These are phyloP conservation scores for Pararge aegeria DNA, from an alignment of 1,140 invertebrate genomes.

Conservation along the genomic window DNA sequence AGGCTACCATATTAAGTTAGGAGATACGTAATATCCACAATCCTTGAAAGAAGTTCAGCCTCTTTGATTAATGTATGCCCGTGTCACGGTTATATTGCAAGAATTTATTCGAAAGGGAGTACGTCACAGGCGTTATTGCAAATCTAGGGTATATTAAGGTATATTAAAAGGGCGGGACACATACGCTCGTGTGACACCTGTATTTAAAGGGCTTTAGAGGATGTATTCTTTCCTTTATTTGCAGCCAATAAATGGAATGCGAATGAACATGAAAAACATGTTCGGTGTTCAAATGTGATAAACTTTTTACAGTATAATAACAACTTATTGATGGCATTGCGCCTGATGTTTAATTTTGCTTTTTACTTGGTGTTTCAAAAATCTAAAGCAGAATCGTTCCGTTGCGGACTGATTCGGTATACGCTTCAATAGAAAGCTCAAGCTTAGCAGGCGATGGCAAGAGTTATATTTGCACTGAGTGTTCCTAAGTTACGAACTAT, in stretches of 20 bases:
- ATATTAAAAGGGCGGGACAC: constrained; percentile 51
- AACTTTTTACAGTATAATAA: too few relatives aligned
- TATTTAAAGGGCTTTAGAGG: constrained; percentile 33
- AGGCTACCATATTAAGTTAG: constrained; percentile 64
- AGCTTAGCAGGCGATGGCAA: too few relatives aligned
- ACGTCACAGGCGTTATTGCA: constrained; percentile 64
- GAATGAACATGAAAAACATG: background rate
- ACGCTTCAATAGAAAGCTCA: too few relatives aligned
- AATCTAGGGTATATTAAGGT: constrained; percentile 74
- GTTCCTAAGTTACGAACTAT: too few relatives aligned
- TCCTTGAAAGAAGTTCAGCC: constrained; percentile 51
- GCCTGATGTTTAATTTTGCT: too few relatives aligned
- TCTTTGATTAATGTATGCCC: constrained; percentile 68
- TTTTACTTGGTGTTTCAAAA: too few relatives aligned
- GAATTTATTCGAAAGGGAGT: constrained; percentile 52
- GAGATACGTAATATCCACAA: constrained; percentile 55
- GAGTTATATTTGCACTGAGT: too few relatives aligned
- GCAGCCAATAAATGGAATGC: constrained; percentile 16
- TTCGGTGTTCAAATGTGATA: too few relatives aligned
- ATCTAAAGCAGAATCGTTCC: too few relatives aligned
- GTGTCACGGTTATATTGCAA: constrained; percentile 65
- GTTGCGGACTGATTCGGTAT: too few relatives aligned
- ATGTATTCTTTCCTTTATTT: constrained; percentile 16
- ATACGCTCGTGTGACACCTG: constrained; percentile 54
- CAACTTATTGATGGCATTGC: too few relatives aligned